Evolutionary conservation across 2,113 vertebrate species (phyloP), one percentile per base, ranked within the genome.

Genomic region (Alaudala cheleensis): DNA sequence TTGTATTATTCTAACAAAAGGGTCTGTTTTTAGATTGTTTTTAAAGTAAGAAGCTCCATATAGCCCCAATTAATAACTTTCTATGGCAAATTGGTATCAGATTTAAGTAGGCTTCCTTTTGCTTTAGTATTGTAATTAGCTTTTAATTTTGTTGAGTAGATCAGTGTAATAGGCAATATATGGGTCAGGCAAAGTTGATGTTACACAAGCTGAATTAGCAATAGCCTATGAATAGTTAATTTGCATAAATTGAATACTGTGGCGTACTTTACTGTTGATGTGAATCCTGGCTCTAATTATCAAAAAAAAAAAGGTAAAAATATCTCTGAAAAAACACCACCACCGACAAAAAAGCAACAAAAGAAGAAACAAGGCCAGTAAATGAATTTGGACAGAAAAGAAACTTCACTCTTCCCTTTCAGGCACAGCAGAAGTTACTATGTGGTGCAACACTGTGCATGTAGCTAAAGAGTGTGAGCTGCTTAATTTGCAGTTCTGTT

Each of bases 401-500:
- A 33, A 53, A 47, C 19, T 31, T 81, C 17, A 6, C 5, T 81
- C 20, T 66, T 3, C 3, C 22, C 2, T 4, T 64, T 51, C 24
- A 64, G 69, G n/a, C 66, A 10, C 31, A 60, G 66, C 58, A 53
- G 28, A 76, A 65, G 14, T 95, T 33, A 25, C n/a, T 51, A 1
- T 0, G 1, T 67, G 33, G 10, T 72, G 23, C 31, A 69, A 33
- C 1, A 1, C 31, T 34, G 11, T 61, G 11, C 5, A 1, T 4
- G 14, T 37, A 69, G 69, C 60, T 74, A 6, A 65, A 28, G 44
- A 60, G 19, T 10, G 20, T 61, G 42, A 45, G 21, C 29, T 61
- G 11, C 47, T 23, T 49, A 62, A 29, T 77, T 70, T 28, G 50
- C 10, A 49, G 8, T 77, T 90, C 60, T 91, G 61, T 77, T 81